Base-by-base conservation (phyloP, 2,888 invertebrate genomes). In the Dicycla oo region DNA sequence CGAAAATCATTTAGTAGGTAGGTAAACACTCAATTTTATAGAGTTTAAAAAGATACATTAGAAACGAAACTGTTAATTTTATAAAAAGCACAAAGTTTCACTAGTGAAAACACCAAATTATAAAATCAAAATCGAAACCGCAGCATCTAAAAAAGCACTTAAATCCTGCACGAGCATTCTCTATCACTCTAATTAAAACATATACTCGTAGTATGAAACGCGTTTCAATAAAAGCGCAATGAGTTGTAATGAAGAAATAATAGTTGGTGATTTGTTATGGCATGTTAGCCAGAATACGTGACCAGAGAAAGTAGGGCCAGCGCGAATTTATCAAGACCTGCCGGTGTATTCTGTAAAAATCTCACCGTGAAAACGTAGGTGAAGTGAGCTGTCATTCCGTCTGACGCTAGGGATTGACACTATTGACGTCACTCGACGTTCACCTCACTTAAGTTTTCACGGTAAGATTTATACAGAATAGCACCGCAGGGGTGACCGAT, bases 261-360 rank as follows among this genome's bases (percentile, higher is more conserved):
- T 81, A 73, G 75, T 40, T 57, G 53, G 80, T 86, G 86, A 89
- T 88, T 87, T 88, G 84, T 81, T 84, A 82, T 69, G 70, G 66
- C 64, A 85, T 78, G 80, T 81, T 87, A 82, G 76, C 82, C 69
- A 58, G 75, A 73, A 75, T 81, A 89, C 90, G 88, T 93, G 93
- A 94, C 89, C 87, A 84, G 91, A 85, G 94, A 94, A 94, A 94
- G 95, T 93, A 40, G 88, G 88, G 85, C 85, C 74, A 86, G 86
- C 86, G 89, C 87, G 84, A 89, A 91, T 90, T 89, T 89, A 91
- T 92, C 89, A 91, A 89, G 85, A 84, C 76, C 86, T n/a, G n/a
- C n/a, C n/a, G n/a, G n/a, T n/a, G n/a, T n/a, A n/a, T n/a, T n/a
- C n/a, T n/a, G n/a, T n/a, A n/a, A n/a, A n/a, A n/a, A n/a, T n/a